A percentile compares a stretch with the other conserved stretches of the same genome.
phyloP scores from a whole-genome alignment of 1,140 invertebrate species.

The Panonychus citri region DNA sequence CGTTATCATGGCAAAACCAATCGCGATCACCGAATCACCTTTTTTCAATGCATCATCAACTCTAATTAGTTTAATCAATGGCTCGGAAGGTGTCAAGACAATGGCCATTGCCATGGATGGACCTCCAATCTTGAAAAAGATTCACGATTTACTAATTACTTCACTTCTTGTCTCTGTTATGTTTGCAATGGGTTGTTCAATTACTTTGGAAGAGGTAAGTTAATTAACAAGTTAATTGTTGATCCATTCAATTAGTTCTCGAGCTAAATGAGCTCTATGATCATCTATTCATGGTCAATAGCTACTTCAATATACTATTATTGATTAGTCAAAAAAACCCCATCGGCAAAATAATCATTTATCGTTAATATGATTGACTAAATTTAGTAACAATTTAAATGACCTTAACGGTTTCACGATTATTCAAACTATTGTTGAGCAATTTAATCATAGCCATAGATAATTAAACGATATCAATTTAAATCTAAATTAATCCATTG shows the following conservation, averaged over 20 bases:
- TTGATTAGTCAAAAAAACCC: no score
- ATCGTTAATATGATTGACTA: no score
- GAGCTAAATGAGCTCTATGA: background rate
- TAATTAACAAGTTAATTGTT: background rate
- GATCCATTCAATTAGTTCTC: background rate
- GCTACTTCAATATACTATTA: no score
- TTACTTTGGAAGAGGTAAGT: constrained; percentile 16
- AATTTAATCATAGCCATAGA: no score
- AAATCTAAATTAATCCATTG: no score
- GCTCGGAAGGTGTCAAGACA: background rate
- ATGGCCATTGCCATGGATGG: background rate
- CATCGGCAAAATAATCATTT: no score
- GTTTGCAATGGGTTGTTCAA: constrained; percentile 21
- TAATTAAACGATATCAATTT: no score
- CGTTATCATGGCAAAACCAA: background rate
- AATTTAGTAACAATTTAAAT: no score
- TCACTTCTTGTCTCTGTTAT: constrained; percentile 18
- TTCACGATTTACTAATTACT: constrained; percentile 17
- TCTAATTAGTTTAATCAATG: background rate
- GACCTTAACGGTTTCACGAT: no score
- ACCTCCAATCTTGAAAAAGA: constrained; percentile 15
- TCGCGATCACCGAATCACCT: background rate
- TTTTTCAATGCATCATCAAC: background rate
- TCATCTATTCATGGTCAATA: background rate
- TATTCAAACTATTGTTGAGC: no score